Evolutionary conservation across 2,888 invertebrate genomes (phyloP).

Genomic region (Agonopterix arenella): DNA sequence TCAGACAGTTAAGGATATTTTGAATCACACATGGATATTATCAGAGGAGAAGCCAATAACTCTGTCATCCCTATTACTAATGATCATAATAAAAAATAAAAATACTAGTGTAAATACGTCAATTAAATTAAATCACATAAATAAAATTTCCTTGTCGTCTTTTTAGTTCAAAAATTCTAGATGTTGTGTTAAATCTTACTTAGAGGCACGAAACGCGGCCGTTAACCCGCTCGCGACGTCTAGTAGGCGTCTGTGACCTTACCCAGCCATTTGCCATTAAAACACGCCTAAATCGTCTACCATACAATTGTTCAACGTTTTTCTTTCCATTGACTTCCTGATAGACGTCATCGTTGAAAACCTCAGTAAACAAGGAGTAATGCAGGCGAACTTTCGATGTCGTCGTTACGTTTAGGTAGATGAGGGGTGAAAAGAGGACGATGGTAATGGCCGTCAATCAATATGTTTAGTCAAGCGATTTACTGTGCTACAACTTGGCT

Average conservation of each 20-base stretch:
- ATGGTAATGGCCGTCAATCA: too few relatives aligned
- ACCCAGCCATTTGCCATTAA: constrained; percentile 20
- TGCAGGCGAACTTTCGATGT: constrained; percentile 14
- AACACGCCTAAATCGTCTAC: neutral
- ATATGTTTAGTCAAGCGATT: too few relatives aligned
- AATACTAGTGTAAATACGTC: too few relatives aligned
- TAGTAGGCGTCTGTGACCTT: constrained; percentile 51
- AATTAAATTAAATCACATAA: neutral
- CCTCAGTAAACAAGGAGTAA: constrained; percentile 20
- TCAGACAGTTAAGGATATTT: too few relatives aligned
- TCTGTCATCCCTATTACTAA: too few relatives aligned
- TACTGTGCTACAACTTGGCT: too few relatives aligned
- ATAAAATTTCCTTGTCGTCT: constrained; percentile 19
- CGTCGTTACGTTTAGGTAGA: too few relatives aligned
- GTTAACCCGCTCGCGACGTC: constrained; percentile 42
- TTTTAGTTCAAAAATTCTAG: constrained; percentile 10
- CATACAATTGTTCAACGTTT: constrained; percentile 9
- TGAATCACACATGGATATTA: too few relatives aligned
- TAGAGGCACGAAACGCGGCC: constrained; percentile 32
- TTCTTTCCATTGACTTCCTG: constrained; percentile 36
- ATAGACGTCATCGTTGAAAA: constrained; percentile 9
- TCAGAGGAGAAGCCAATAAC: too few relatives aligned
- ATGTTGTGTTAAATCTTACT: constrained; percentile 21
- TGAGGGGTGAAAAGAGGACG: too few relatives aligned
- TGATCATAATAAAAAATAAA: too few relatives aligned